Percentiles rank a stretch among this genome's conserved stretches.
These are phyloP conservation scores for Setophaga kirtlandii DNA, from an alignment of 2,113 vertebrate species.

Conservation along the genomic window DNA sequence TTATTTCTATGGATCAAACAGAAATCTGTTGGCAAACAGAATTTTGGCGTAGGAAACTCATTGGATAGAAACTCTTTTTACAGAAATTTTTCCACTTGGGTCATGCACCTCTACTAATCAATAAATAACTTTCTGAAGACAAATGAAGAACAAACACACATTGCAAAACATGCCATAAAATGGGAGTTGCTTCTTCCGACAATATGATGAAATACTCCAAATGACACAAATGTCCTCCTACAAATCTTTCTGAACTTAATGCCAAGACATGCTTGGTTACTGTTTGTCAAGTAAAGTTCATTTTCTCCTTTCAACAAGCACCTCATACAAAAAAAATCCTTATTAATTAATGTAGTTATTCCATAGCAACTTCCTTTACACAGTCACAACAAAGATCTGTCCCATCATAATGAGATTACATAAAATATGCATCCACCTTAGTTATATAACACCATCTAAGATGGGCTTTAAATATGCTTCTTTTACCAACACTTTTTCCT, in stretches of 20 bases:
- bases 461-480: not conserved
- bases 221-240: conserved; percentile 23
- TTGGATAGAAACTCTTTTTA: not conserved
- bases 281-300: not conserved
- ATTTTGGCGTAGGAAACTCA: not conserved
- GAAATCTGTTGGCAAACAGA: not conserved
- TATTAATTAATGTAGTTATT: conserved; percentile 42
- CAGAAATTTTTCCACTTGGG: not conserved
- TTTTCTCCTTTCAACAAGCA: conserved; percentile 28
- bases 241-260: conserved; percentile 20
- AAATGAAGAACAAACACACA: not conserved
- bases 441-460: not conserved
- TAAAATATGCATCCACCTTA: not conserved
- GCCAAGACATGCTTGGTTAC: not conserved
- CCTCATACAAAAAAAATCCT: conserved; percentile 1
- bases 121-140: not conserved
- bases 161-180: not conserved
- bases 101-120: not conserved
- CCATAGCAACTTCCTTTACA: conserved; percentile 37
- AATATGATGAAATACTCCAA: not conserved
- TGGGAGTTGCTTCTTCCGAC: not conserved
- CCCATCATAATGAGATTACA: not conserved
- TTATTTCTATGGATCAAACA: not conserved
- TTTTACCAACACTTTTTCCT: not conserved
- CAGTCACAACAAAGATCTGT: conserved; percentile 19